A percentile compares a stretch with the other conserved stretches of the same genome.
These are phyloP conservation scores for Rachycentron canadum DNA, from an alignment of 2,797 vertebrate species.

Conservation along the genomic window DNA sequence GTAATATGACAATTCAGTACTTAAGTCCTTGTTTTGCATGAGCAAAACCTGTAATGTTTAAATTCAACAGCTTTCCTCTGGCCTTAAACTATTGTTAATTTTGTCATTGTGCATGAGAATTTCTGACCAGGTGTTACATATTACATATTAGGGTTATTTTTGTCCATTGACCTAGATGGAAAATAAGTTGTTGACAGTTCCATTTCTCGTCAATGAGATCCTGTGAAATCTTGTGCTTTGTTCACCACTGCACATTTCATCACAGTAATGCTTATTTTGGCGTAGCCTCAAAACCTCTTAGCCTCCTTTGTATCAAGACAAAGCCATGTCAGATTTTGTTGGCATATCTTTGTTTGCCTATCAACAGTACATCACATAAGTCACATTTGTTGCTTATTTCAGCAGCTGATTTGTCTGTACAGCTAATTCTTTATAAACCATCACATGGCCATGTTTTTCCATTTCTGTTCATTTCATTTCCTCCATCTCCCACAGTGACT, in stretches of 20 bases:
- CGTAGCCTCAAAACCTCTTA: constrained; percentile 29
- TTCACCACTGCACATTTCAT: constrained; percentile 46
- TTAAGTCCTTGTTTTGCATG: background rate
- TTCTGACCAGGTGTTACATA: constrained; percentile 32
- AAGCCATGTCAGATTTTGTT: constrained; percentile 53
- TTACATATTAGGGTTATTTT: constrained; percentile 27
- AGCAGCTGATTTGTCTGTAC: background rate
- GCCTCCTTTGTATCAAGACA: constrained; percentile 26
- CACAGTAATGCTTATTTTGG: constrained; percentile 53
- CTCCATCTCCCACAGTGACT: background rate
- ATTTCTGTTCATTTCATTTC: constrained; percentile 38
- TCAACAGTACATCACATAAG: constrained; percentile 30
- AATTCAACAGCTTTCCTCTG: background rate
- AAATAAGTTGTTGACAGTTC: constrained; percentile 24
- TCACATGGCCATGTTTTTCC: constrained; percentile 34
- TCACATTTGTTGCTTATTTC: constrained; percentile 12
- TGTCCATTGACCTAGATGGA: constrained; percentile 9
- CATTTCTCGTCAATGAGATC: constrained; percentile 14
- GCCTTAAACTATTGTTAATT: background rate
- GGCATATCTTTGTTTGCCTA: constrained; percentile 51
- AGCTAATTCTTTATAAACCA: background rate
- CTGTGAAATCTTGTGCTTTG: constrained; percentile 27
- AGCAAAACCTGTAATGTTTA: background rate
- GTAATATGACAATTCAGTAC: background rate
- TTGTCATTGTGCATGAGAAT: too few species aligned